A percentile compares a stretch with the other conserved stretches of the same genome.
Evolutionary conservation across 2,113 vertebrate genomes (phyloP).

Genomic region (Polyodon spathula): DNA sequence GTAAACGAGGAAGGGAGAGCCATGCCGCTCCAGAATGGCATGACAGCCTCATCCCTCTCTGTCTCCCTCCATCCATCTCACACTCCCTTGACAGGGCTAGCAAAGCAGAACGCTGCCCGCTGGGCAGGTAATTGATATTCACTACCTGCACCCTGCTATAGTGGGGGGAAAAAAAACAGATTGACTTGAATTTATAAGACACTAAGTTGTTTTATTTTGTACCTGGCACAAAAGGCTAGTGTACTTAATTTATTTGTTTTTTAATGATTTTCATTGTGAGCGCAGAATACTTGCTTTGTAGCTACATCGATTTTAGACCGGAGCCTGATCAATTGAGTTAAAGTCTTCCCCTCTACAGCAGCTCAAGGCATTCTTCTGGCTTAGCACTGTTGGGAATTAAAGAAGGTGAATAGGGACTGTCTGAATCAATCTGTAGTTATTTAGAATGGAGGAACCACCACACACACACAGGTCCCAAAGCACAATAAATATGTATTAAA

Average conservation of each 20-base stretch:
- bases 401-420: background rate
- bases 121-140: slow-evolving; percentile 16
- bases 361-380: background rate
- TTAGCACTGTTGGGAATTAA: background rate
- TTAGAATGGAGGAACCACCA: background rate
- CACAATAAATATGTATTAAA: too few relatives aligned
- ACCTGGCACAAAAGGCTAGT: background rate
- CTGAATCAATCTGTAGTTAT: background rate
- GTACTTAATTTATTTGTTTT: background rate
- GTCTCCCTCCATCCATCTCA: background rate
- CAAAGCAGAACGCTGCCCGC: slow-evolving; percentile 7
- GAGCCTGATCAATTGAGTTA: background rate
- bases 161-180: background rate
- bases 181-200: slow-evolving; percentile 14
- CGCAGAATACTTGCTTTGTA: background rate
- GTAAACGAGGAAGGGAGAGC: slow-evolving; percentile 2
- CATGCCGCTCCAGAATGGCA: background rate
- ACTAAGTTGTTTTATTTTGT: slow-evolving; percentile 10
- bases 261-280: background rate
- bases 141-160: background rate
- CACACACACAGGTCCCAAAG: too few relatives aligned
- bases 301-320: background rate
- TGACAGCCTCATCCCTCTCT: slow-evolving; percentile 7
- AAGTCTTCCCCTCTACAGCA: background rate
- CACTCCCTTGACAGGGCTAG: slow-evolving; percentile 1